A percentile compares a stretch with the other conserved stretches of the same genome.
Evolutionary conservation across 1,140 invertebrate genomes (phyloP).

Genomic region (Orussus abietinus): DNA sequence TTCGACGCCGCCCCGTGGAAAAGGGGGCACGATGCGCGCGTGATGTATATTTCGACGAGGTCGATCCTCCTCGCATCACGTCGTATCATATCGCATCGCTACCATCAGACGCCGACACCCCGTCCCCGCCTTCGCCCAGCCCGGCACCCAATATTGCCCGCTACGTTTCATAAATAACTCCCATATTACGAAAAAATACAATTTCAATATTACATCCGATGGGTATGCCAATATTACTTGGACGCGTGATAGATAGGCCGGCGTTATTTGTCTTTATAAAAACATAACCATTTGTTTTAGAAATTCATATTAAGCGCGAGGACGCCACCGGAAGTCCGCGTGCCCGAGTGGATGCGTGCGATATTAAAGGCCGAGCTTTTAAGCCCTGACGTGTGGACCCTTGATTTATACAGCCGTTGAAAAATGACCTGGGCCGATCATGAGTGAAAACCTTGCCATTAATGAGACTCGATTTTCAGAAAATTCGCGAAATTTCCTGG

Average conservation of each 20-base stretch:
- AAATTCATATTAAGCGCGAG: conserved; percentile 36
- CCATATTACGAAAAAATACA: conserved; percentile 46
- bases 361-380: too few species aligned
- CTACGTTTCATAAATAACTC: conserved; percentile 51
- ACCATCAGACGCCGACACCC: conserved; percentile 28
- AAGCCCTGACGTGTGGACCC: too few species aligned
- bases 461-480: too few species aligned
- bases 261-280: conserved; percentile 52
- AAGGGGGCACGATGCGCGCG: too few species aligned
- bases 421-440: too few species aligned
- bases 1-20: too few species aligned
- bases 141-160: conserved; percentile 33
- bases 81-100: conserved; percentile 33
- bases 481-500: too few species aligned
- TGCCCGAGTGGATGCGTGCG: too few species aligned
- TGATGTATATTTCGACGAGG: conserved; percentile 25
- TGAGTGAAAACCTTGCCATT: too few species aligned
- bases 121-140: conserved; percentile 22
- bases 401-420: too few species aligned
- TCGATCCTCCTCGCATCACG: conserved; percentile 31
- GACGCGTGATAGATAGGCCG: conserved; percentile 50
- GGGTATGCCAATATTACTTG: conserved; percentile 48
- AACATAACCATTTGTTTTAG: conserved; percentile 51
- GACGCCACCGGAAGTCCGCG: too few species aligned
- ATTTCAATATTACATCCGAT: conserved; percentile 52